phyloP scores from a whole-genome alignment of 2,888 invertebrate species.

The Aelia acuminata region DNA sequence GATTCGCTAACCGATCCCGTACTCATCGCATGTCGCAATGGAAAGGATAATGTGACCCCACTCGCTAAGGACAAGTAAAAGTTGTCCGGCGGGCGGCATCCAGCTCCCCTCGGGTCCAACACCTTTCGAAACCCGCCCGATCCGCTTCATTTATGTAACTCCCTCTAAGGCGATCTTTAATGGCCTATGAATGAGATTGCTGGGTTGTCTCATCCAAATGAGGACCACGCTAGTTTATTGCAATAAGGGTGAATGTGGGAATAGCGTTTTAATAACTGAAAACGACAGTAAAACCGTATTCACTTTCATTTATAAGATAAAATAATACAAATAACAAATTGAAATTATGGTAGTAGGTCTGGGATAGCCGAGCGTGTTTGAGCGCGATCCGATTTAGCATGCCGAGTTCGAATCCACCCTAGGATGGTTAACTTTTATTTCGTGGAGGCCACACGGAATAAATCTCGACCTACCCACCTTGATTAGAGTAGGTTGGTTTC shows the following conservation, averaged over 20 bases:
- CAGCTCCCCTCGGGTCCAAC: background rate
- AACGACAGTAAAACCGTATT: background rate
- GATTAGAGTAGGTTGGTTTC: too few relatives aligned
- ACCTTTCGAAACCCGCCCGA: slow-evolving; percentile 50
- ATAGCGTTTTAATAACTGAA: background rate
- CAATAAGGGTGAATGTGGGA: background rate
- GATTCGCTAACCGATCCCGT: background rate
- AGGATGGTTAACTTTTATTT: too few relatives aligned
- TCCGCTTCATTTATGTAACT: slow-evolving; percentile 43
- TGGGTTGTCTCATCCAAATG: background rate
- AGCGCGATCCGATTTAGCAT: too few relatives aligned
- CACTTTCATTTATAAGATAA: too few relatives aligned
- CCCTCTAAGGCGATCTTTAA: background rate
- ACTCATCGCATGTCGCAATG: slow-evolving; percentile 12
- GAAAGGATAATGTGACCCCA: slow-evolving; percentile 1
- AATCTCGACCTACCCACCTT: too few relatives aligned
- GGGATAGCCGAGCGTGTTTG: too few relatives aligned
- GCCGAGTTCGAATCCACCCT: too few relatives aligned
- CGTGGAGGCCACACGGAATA: too few relatives aligned
- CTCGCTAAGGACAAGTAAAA: slow-evolving; percentile 51
- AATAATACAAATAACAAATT: too few relatives aligned
- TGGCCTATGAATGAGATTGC: slow-evolving; percentile 14
- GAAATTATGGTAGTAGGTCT: too few relatives aligned
- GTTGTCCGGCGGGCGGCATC: slow-evolving; percentile 42
- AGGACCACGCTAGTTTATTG: background rate